phyloP scores from a whole-genome alignment of 2,113 vertebrate genomes.

The Python bivittatus region DNA sequence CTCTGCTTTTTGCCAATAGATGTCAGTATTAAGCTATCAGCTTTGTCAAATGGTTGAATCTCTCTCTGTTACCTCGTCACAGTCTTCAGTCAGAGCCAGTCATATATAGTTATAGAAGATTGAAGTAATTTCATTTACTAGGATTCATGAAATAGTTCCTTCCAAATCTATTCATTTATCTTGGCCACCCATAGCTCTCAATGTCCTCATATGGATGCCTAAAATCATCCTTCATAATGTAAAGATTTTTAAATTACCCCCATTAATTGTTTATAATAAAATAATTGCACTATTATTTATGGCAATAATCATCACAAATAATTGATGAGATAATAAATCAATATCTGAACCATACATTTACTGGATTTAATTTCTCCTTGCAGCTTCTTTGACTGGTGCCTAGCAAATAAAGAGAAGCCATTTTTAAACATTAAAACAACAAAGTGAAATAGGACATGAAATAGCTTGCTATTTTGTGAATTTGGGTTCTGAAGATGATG shows the following conservation, averaged over 20 bases:
- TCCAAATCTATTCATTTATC: background rate
- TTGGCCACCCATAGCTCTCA: background rate
- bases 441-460: background rate
- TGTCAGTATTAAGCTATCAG: constrained; percentile 64
- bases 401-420: background rate
- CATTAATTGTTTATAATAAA: background rate
- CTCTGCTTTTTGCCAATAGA: constrained; percentile 64
- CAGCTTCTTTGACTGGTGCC: background rate
- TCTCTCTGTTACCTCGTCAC: constrained; percentile 5
- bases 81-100: constrained; percentile 18
- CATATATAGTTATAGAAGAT: constrained; percentile 15
- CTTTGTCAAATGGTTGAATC: constrained; percentile 9
- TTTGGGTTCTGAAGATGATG: background rate
- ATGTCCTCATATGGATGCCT: background rate
- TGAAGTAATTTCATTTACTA: constrained; percentile 39
- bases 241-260: background rate
- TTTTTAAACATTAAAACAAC: background rate
- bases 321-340: background rate
- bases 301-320: background rate
- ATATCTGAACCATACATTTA: background rate
- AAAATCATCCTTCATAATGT: background rate
- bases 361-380: background rate
- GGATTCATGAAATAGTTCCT: background rate
- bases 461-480: background rate
- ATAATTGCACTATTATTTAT: too few relatives aligned